phyloP scores from a whole-genome alignment of 1,140 invertebrate genomes.

The Frieseomelitta varia region DNA sequence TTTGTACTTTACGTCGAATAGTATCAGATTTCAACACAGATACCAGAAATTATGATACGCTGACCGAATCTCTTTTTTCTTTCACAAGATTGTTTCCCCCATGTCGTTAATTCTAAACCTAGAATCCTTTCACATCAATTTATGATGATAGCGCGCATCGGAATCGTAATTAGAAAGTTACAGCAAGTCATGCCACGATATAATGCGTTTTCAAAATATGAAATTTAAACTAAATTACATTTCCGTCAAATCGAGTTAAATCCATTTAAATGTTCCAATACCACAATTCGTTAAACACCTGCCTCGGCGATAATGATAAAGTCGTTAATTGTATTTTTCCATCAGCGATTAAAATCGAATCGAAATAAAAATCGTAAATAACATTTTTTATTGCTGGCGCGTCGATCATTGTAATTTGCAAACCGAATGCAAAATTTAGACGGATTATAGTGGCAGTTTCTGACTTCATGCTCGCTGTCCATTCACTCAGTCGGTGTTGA shows the following conservation, averaged over 20 bases:
- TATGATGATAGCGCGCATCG: background rate
- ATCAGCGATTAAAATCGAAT: background rate
- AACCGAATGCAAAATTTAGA: background rate
- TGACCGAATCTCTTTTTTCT: background rate
- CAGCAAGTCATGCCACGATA: no score
- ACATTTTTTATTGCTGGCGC: background rate
- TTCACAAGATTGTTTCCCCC: background rate
- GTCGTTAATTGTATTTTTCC: background rate
- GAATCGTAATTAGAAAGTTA: conserved; percentile 3
- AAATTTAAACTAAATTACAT: background rate
- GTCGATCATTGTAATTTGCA: background rate
- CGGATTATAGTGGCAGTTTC: background rate
- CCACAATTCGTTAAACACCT: background rate
- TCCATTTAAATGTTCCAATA: background rate
- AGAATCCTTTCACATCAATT: background rate
- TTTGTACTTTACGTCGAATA: background rate
- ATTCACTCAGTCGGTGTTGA: conserved; percentile 28
- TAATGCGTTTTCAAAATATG: background rate
- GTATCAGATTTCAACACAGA: background rate
- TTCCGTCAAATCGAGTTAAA: no score
- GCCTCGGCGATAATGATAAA: background rate
- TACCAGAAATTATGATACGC: background rate
- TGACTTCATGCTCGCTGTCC: background rate
- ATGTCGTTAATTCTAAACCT: background rate
- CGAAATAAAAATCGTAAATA: background rate